Conservation (phyloP, 2,888 invertebrate species). For the Molorchus minor region DNA sequence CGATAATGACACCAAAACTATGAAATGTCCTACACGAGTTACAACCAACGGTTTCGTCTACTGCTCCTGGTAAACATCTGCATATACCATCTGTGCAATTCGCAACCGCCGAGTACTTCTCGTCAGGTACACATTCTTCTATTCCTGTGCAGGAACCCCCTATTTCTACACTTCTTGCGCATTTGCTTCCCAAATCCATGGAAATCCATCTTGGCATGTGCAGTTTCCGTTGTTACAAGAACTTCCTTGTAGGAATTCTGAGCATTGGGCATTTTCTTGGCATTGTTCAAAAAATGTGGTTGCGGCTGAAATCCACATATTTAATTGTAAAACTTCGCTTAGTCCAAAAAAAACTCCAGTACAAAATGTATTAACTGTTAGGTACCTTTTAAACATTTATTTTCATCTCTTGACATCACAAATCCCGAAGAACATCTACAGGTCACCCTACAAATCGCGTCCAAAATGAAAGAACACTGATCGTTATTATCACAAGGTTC, state of each 20-base stretch:
- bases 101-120: constrained; percentile 40
- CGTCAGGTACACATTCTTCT: constrained; percentile 52
- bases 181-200: constrained; percentile 42
- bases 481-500: constrained; percentile 51
- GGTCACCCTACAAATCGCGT: constrained; percentile 53
- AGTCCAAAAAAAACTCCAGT: not conserved
- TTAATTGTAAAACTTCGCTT: not conserved
- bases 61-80: constrained; percentile 49
- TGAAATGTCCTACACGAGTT: constrained; percentile 10
- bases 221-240: constrained; percentile 51
- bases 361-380: not conserved
- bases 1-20: not conserved
- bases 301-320: constrained; percentile 50
- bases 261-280: constrained; percentile 56
- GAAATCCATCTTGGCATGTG: constrained; percentile 47
- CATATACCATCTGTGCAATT: constrained; percentile 53
- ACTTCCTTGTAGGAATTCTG: constrained; percentile 49
- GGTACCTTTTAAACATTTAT: constrained; percentile 55
- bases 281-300: constrained; percentile 54
- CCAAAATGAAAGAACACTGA: constrained; percentile 51
- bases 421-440: constrained; percentile 55
- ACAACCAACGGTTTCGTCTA: constrained; percentile 40
- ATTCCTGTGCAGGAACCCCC: constrained; percentile 50
- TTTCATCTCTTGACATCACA: constrained; percentile 50
- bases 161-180: constrained; percentile 44